Evolutionary conservation across 2,888 invertebrate species (phyloP).

Genomic region (Microctonus hyperodae): DNA sequence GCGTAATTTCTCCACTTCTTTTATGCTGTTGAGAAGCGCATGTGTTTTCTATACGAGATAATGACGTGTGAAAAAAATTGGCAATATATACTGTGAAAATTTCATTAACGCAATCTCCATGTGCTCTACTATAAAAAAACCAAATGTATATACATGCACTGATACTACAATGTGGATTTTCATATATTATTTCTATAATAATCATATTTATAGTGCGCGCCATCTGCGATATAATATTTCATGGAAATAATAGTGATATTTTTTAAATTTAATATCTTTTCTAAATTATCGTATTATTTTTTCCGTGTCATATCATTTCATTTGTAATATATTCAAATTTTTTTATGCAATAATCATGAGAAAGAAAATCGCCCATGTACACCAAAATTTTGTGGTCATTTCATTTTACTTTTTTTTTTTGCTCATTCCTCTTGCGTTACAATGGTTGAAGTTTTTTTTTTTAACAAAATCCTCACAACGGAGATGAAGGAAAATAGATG

Average conservation of each 20-base stretch:
- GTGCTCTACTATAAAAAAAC: too few species aligned
- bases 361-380: not conserved
- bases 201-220: not conserved
- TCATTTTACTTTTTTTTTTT: not conserved
- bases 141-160: too few species aligned
- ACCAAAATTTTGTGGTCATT: not conserved
- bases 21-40: not conserved
- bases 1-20: conserved; percentile 25
- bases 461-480: not conserved
- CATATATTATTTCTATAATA: not conserved
- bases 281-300: not conserved
- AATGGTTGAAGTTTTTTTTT: not conserved
- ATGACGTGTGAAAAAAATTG: not conserved
- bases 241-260: not conserved
- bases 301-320: not conserved
- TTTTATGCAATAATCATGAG: not conserved
- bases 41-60: not conserved
- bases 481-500: not conserved
- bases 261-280: not conserved
- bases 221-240: not conserved
- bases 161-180: not conserved
- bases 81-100: not conserved
- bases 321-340: not conserved
- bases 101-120: not conserved
- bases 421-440: not conserved